A percentile compares a stretch with the other conserved stretches of the same genome.
Evolutionary conservation across 2,888 invertebrate species (phyloP).

Genomic region (Drosophila ochracea): DNA sequence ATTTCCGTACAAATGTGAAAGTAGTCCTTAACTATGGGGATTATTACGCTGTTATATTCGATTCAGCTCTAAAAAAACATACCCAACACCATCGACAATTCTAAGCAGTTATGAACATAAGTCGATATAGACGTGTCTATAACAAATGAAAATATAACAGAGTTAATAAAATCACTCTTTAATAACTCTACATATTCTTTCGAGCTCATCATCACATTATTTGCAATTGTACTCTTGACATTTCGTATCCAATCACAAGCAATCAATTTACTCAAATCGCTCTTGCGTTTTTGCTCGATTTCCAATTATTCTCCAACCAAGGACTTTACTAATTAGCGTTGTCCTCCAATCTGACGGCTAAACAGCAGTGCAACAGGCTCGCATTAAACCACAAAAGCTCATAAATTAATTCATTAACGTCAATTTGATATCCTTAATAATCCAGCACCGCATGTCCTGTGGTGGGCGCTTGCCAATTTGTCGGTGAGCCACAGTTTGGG

Average conservation of each 20-base stretch:
- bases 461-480: slow-evolving; percentile 42
- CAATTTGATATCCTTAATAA: slow-evolving; percentile 77
- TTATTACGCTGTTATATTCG: not conserved
- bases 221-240: slow-evolving; percentile 7
- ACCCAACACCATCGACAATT: not conserved
- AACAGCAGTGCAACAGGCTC: slow-evolving; percentile 47
- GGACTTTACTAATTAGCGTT: slow-evolving; percentile 44
- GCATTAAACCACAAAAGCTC: slow-evolving; percentile 64
- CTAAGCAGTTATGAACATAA: not conserved
- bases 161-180: not conserved
- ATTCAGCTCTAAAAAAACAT: not conserved
- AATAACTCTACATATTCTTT: not conserved
- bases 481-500: slow-evolving; percentile 20
- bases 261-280: slow-evolving; percentile 5
- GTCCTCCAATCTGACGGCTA: slow-evolving; percentile 16
- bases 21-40: not conserved
- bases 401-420: slow-evolving; percentile 80
- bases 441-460: slow-evolving; percentile 50
- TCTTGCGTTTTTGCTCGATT: slow-evolving; percentile 25
- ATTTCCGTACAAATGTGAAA: not conserved
- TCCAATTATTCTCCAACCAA: slow-evolving; percentile 23
- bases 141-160: not conserved
- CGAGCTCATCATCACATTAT: not conserved
- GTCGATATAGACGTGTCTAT: not conserved
- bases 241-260: slow-evolving; percentile 16